Evolutionary conservation across 2,888 invertebrate species (phyloP).

Genomic region (Hoplodrina blanda): DNA sequence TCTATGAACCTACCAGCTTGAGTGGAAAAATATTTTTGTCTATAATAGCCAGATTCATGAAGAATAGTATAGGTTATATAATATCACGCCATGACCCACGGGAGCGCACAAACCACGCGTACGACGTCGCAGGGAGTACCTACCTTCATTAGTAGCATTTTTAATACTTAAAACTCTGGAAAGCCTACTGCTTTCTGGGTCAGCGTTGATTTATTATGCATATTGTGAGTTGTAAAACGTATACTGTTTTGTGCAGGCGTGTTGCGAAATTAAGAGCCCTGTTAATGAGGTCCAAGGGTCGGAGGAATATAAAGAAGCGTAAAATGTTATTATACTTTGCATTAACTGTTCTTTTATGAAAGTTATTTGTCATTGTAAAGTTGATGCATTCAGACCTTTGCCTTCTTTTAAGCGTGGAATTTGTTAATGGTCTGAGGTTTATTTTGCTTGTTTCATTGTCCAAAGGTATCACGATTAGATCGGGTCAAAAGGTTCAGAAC

Average conservation of each 20-base stretch:
- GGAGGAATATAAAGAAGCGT: conserved; percentile 10
- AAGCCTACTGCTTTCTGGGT: conserved; percentile 44
- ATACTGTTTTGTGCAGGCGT: conserved; percentile 25
- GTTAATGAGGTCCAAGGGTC: conserved; percentile 33
- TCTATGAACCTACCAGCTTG: too few species aligned
- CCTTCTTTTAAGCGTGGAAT: not conserved
- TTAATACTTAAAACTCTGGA: conserved; percentile 22
- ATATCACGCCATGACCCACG: too few species aligned
- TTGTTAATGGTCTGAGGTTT: not conserved
- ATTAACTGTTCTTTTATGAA: conserved; percentile 25
- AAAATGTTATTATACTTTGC: conserved; percentile 9
- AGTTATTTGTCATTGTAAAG: conserved; percentile 7
- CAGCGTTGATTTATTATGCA: conserved; percentile 55
- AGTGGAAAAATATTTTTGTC: too few species aligned
- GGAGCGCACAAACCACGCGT: too few species aligned
- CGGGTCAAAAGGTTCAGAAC: not conserved
- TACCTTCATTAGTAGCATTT: conserved; percentile 26
- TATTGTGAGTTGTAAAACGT: conserved; percentile 33
- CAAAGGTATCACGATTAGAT: not conserved
- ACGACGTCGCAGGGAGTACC: not conserved
- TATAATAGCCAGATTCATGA: too few species aligned
- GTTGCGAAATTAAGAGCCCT: conserved; percentile 44
- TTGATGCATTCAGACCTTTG: not conserved
- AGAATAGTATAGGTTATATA: too few species aligned
- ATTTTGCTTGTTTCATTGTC: not conserved